Evolutionary conservation across 2,113 vertebrate genomes (phyloP), one percentile per base, ranked within the genome.

Genomic region (Paramisgurnus dabryanus): DNA sequence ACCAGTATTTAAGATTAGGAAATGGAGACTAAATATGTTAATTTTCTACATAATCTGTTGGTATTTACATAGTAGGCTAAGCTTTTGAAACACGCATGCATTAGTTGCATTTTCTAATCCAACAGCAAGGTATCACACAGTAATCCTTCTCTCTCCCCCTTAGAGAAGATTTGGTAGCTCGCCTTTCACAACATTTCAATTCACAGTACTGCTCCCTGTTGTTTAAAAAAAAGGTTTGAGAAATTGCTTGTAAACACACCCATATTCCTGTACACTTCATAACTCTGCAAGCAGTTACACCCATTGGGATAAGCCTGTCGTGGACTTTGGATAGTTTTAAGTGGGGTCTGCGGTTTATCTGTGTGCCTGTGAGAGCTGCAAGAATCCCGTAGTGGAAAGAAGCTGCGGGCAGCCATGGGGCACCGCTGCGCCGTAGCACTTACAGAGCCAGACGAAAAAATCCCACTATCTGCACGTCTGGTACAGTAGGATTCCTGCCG

Each of bases 81-180:
- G 72, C 18, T 75, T 64, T 64, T 73, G 53, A 60, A 60, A 60
- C 60, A 3, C 6, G 22, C 43, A 74, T 65, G 17, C 34, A 76
- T 43, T 64, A 50, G 55, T 17, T 7, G 63, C 68, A 65, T 58
- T 49, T 69, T n/a, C 15, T 73, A 74, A 74, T 81, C 68, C 65
- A 22, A 57, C 69, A 81, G 43, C 61, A 69, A 45, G 13, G 49
- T 17, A 73, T 50, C n/a, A 63, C 9, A 17, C 7, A 34, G 39
- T 57, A 55, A 72, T 78, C 67, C 57, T 61, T 18, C 53, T 71
- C 63, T 70, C 45, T 13, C 27, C 27, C 27, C 27, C 6, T 4
- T 40, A 27, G 39, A 58, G 40, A 68, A 60, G 71, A 41, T 10
- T 74, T 12, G 12, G 50, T 13, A 53, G 12, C 50, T 53, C 50